A percentile compares a stretch with the other conserved stretches of the same genome.
Evolutionary conservation across 2,888 invertebrate genomes (phyloP).

Genomic region (Oithona nana): DNA sequence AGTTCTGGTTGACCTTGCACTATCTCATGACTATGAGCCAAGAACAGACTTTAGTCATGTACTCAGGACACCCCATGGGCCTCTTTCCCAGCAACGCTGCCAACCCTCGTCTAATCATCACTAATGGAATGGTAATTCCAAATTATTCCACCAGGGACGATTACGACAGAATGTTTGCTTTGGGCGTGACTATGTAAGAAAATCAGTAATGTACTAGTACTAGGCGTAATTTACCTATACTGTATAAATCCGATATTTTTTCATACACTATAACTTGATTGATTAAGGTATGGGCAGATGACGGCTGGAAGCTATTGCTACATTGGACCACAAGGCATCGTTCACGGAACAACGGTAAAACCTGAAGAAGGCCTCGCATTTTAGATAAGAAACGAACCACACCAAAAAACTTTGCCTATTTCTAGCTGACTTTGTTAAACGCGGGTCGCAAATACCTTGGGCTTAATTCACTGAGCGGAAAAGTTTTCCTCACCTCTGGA

Average conservation of each 20-base stretch:
- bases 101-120: slow-evolving; percentile 37
- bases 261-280: too few species aligned
- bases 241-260: too few species aligned
- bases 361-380: not conserved
- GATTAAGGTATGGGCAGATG: slow-evolving; percentile 44
- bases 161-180: slow-evolving; percentile 39
- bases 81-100: slow-evolving; percentile 30
- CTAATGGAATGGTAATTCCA: slow-evolving; percentile 44
- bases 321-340: slow-evolving; percentile 44
- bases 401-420: not conserved
- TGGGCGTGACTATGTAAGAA: slow-evolving; percentile 39
- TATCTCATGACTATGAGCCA: slow-evolving; percentile 36
- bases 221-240: too few species aligned
- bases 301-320: slow-evolving; percentile 43
- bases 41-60: slow-evolving; percentile 38
- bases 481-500: slow-evolving; percentile 38
- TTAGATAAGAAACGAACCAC: not conserved
- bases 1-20: slow-evolving; percentile 39
- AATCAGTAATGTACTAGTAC: too few species aligned
- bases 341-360: slow-evolving; percentile 40
- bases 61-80: slow-evolving; percentile 41
- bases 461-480: slow-evolving; percentile 25
- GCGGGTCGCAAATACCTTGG: slow-evolving; percentile 30
- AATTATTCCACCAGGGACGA: slow-evolving; percentile 36
- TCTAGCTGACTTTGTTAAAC: slow-evolving; percentile 38